A percentile compares a stretch with the other conserved stretches of the same genome.
Conservation (phyloP, 2,113 vertebrate genomes). For the Sardina pilchardus region DNA sequence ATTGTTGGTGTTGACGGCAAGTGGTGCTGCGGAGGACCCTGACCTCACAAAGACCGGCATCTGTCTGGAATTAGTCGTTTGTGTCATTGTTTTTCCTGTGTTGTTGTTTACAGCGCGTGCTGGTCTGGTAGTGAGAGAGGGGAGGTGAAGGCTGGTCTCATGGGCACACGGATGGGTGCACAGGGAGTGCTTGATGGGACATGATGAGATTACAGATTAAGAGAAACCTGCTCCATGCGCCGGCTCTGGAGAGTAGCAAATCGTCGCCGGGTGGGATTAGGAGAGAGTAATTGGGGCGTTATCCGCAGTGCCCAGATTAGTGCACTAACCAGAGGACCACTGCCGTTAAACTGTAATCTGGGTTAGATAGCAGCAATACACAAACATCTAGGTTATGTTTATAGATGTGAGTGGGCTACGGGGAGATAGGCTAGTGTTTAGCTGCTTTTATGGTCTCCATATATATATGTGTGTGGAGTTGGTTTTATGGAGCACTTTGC, state of each 20-base stretch:
- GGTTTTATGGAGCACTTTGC: background rate
- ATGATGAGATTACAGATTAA: constrained; percentile 49
- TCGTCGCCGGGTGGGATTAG: constrained; percentile 48
- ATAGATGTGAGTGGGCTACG: background rate
- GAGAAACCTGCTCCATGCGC: constrained; percentile 29
- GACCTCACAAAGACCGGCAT: background rate
- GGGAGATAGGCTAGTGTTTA: background rate
- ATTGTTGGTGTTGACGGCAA: background rate
- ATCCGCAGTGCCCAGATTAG: constrained; percentile 50
- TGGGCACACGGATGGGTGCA: constrained; percentile 1
- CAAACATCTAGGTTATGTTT: constrained; percentile 17
- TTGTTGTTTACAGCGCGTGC: background rate
- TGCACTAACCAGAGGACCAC: constrained; percentile 32
- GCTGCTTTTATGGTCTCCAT: background rate
- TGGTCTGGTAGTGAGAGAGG: constrained; percentile 11
- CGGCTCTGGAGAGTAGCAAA: background rate
- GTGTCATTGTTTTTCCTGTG: background rate
- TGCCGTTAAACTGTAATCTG: constrained; percentile 43
- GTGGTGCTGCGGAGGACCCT: background rate
- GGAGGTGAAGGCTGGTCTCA: constrained; percentile 5
- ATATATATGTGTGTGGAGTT: background rate
- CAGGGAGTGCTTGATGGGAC: constrained; percentile 8
- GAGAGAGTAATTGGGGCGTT: constrained; percentile 50
- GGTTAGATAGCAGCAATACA: constrained; percentile 45
- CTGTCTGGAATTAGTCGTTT: background rate